Base-by-base conservation (phyloP, 2,888 invertebrate species). In the Nowickia ferox region DNA sequence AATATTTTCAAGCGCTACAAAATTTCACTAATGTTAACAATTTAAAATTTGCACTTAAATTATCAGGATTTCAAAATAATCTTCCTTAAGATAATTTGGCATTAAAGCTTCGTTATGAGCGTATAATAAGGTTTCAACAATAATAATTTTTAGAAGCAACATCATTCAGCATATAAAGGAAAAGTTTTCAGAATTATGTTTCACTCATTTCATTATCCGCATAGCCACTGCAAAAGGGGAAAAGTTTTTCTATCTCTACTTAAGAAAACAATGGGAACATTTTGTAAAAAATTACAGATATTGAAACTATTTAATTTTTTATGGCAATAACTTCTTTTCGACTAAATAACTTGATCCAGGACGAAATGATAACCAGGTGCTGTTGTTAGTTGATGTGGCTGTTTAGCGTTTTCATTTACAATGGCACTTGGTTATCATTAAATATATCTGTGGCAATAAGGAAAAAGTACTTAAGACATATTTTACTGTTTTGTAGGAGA, bases 111-210 rank as follows among this genome's bases (percentile, higher is more conserved):
- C 30, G 15, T 15, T 8, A 1, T 38, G 15, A 38, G 11, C 30
- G 9, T 59, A 19, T 74, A 77, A 68, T 48, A 77, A 59, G 48
- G 44, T 65, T 59, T 80, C 55, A 55, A n/a, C 30, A 72, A 80
- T 72, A 71, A 61, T 63, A 72, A 65, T 72, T 66, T 15, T 72
- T 48, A 10, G 13, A 65, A 72, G 72, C 15, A 71, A 46, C 22
- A 65, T 55, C 19, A 68, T 48, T n/a, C 19, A 55, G 42, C 13
- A 40, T 22, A 44, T 10, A 63, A 65, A 65, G n/a, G n/a, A 55
- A 72, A 79, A 79, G 55, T 79, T 79, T 72, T 65, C 40, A 63
- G 46, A 55, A 63, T 53, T 71, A 17, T 71, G 38, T 68, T 79
- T 19, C 17, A 71, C n/a, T 40, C 38, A 79, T 71, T 79, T 63